A percentile compares a stretch with the other conserved stretches of the same genome.
Conservation (phyloP, 1,140 invertebrate genomes). For the Lasioglossum albipes region DNA sequence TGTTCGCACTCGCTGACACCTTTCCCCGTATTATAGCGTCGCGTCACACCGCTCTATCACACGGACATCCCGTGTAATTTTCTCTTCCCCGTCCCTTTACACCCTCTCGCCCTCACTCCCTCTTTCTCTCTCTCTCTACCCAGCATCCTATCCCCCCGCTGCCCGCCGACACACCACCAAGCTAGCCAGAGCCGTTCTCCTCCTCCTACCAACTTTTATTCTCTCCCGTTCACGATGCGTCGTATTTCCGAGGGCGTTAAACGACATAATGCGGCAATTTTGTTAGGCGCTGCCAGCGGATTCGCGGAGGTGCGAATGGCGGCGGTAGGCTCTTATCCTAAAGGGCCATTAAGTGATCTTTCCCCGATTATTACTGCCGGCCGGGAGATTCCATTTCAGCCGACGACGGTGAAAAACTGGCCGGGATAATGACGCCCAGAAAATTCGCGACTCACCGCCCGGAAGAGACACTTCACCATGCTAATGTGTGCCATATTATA, state of each 20-base stretch:
- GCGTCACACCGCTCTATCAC: slow-evolving; percentile 32
- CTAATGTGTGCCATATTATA: slow-evolving; percentile 20
- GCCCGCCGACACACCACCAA: no score
- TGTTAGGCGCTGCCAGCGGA: slow-evolving; percentile 59
- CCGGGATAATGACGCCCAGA: slow-evolving; percentile 13
- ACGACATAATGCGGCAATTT: slow-evolving; percentile 64
- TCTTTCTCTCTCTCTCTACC: not conserved
- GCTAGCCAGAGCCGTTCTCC: no score
- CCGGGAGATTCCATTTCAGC: slow-evolving; percentile 43
- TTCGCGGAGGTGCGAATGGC: slow-evolving; percentile 55
- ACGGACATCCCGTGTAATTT: slow-evolving; percentile 50
- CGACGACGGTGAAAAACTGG: slow-evolving; percentile 10
- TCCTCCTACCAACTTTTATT: slow-evolving; percentile 13
- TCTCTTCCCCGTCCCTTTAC: slow-evolving; percentile 14
- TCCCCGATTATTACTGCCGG: slow-evolving; percentile 60
- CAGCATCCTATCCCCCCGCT: no score
- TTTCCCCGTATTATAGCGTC: slow-evolving; percentile 36
- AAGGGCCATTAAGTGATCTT: slow-evolving; percentile 63
- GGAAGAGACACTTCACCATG: slow-evolving; percentile 10
- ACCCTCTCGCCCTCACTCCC: slow-evolving; percentile 5
- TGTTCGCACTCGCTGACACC: slow-evolving; percentile 40
- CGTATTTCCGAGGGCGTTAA: slow-evolving; percentile 48
- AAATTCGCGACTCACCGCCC: slow-evolving; percentile 14
- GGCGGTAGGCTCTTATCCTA: slow-evolving; percentile 23
- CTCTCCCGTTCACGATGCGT: slow-evolving; percentile 28